These are phyloP conservation scores for Paramuricea clavata DNA, from an alignment of 92 coral and sea anemone genomes.

Conservation along the genomic window DNA sequence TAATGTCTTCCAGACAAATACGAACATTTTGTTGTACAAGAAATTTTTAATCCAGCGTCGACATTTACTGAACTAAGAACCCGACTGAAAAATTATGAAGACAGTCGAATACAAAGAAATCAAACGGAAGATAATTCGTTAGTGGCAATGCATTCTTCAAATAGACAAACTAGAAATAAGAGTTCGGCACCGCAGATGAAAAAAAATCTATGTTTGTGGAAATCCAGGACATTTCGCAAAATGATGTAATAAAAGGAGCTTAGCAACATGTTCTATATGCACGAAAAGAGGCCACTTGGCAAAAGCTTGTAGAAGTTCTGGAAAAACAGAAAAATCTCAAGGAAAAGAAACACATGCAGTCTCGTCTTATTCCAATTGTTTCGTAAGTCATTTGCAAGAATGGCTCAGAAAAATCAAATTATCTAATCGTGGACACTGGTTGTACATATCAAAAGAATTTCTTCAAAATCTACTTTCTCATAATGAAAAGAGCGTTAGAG, in stretches of 20 bases:
- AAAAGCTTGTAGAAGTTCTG: background rate
- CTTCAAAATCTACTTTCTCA: background rate
- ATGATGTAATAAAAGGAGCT: too few species aligned
- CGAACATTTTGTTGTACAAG: slow-evolving; percentile 15
- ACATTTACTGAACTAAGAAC: background rate
- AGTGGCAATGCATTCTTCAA: background rate
- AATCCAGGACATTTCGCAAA: background rate
- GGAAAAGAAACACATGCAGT: too few species aligned
- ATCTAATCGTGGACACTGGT: slow-evolving; percentile 35
- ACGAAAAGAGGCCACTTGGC: background rate
- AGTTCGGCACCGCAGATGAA: background rate
- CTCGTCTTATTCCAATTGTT: background rate
- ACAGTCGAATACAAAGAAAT: slow-evolving; percentile 1
- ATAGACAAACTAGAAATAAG: background rate
- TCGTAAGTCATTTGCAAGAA: background rate
- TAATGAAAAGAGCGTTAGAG: slow-evolving; percentile 30
- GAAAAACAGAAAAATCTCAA: too few species aligned
- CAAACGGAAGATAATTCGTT: background rate
- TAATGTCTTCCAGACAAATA: background rate
- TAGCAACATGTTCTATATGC: too few species aligned
- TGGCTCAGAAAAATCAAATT: background rate
- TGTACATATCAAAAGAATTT: background rate
- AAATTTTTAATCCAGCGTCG: background rate
- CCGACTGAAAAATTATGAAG: background rate
- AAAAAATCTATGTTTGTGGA: background rate